These are phyloP conservation scores for Apostichopus leukothele DNA, from an alignment of 53 echinoderm and acorn worm species.

Conservation along the genomic window DNA sequence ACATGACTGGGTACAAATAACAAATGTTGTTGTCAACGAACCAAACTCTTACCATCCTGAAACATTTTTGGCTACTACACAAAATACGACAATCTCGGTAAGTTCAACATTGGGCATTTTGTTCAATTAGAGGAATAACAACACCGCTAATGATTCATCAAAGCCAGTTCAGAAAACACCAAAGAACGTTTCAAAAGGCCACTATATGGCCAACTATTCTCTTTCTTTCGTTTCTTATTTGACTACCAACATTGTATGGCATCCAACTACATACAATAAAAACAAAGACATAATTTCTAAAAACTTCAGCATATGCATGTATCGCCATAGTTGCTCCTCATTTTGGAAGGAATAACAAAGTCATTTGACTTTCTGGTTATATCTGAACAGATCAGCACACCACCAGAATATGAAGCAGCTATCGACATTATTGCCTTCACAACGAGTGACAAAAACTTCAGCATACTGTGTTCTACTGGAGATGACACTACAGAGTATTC, in stretches of 20 bases:
- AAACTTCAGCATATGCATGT: no score
- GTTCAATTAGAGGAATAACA: background rate
- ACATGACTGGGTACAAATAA: conserved; percentile 3
- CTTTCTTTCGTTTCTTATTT: no score
- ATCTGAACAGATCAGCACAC: background rate
- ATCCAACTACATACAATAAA: no score
- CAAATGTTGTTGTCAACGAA: background rate
- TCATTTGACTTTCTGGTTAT: no score
- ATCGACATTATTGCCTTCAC: background rate
- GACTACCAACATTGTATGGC: no score
- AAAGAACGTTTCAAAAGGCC: no score
- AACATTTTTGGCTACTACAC: background rate
- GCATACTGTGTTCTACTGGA: background rate
- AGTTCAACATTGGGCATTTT: background rate
- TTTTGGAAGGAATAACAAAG: no score
- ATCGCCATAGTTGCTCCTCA: no score
- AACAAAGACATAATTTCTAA: no score
- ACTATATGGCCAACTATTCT: no score
- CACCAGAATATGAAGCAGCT: background rate
- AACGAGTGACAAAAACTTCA: background rate
- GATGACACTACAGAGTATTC: conserved; percentile 3
- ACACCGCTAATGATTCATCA: no score
- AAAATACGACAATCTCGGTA: background rate
- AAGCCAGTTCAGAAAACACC: no score
- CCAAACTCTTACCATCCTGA: conserved; percentile 3